A percentile compares a stretch with the other conserved stretches of the same genome.
Evolutionary conservation across 2,797 vertebrate genomes (phyloP).

Genomic region (Todus mexicanus): DNA sequence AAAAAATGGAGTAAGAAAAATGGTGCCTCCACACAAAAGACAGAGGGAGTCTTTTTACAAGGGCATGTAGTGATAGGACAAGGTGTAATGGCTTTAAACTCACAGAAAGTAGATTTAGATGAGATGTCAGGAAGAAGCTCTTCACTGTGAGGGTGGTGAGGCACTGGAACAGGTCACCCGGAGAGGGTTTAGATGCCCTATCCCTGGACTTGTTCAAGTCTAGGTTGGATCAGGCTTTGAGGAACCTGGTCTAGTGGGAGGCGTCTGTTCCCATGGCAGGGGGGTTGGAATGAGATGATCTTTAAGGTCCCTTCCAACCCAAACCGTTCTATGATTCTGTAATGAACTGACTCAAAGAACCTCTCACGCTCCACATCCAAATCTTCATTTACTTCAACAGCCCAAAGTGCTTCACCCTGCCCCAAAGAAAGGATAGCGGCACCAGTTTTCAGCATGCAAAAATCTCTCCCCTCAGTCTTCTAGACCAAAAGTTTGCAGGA

Average conservation of each 20-base stretch:
- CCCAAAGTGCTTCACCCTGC: not conserved
- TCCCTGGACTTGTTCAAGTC: not conserved
- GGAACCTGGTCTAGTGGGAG: not conserved
- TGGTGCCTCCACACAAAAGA: too few species aligned
- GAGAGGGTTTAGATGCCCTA: too few species aligned
- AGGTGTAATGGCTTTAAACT: not conserved
- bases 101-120: not conserved
- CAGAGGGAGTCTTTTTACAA: too few species aligned
- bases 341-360: not conserved
- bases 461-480: not conserved
- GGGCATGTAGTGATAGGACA: not conserved
- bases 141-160: not conserved
- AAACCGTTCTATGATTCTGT: not conserved
- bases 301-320: not conserved
- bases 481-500: not conserved
- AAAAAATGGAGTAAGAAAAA: not conserved
- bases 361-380: rapidly evolving
- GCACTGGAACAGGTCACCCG: not conserved
- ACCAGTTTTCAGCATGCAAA: not conserved
- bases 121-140: not conserved
- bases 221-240: not conserved
- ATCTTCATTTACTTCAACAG: not conserved
- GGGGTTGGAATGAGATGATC: not conserved
- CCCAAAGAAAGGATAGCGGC: not conserved
- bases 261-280: not conserved